A percentile compares a stretch with the other conserved stretches of the same genome.
These are phyloP conservation scores for Bubo blakistoni DNA, from an alignment of 2,113 vertebrate species.

Conservation along the genomic window DNA sequence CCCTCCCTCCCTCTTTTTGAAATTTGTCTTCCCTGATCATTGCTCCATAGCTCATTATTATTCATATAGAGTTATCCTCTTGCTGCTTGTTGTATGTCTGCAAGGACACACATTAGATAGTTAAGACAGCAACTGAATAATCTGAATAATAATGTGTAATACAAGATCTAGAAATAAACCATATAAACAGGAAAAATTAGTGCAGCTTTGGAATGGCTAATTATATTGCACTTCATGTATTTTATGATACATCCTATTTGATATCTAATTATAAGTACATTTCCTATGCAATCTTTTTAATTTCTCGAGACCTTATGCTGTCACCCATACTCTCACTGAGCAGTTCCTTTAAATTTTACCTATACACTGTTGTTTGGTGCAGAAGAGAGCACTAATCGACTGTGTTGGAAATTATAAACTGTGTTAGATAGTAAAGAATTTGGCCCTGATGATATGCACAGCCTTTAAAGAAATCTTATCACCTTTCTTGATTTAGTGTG, in stretches of 20 bases:
- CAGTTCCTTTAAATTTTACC: neutral
- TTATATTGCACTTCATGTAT: conserved; percentile 33
- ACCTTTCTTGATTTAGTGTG: neutral
- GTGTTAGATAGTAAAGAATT: rapidly evolving
- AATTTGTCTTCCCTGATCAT: neutral
- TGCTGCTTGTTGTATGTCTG: neutral
- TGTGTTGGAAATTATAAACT: neutral
- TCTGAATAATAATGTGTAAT: conserved; percentile 16
- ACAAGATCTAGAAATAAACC: conserved; percentile 14
- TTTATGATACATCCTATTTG: conserved; percentile 31
- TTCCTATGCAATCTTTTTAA: conserved; percentile 7
- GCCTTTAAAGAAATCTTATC: neutral
- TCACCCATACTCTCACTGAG: neutral
- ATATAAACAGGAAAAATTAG: conserved; percentile 8
- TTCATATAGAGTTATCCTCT: neutral
- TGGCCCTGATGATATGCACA: neutral
- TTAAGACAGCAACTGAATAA: neutral
- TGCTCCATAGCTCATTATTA: neutral
- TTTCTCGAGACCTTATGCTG: neutral
- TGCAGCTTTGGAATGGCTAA: conserved; percentile 9
- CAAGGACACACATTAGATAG: neutral
- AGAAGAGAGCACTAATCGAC: neutral
- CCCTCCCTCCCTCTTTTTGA: neutral
- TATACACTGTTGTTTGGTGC: neutral
- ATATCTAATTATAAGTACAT: conserved; percentile 27